Percentiles rank a stretch among this genome's conserved stretches.
phyloP scores from a whole-genome alignment of 1,140 invertebrate genomes.

The Drosophila baimaii region DNA sequence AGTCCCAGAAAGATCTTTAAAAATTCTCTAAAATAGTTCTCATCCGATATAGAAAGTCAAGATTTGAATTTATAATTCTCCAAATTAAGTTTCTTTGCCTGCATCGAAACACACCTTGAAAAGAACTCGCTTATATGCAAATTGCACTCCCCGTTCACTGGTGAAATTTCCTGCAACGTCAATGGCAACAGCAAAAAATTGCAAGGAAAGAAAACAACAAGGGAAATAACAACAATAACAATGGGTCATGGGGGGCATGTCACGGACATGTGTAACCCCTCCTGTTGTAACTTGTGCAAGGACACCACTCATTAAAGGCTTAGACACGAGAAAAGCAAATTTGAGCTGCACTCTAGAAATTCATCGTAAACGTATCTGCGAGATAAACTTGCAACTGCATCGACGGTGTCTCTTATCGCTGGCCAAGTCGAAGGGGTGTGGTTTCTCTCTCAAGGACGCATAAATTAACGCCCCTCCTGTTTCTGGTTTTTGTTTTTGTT shows the following conservation, averaged over 20 bases:
- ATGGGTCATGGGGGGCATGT: conserved; percentile 44
- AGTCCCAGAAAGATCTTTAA: not conserved
- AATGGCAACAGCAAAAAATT: conserved; percentile 23
- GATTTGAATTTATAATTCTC: not conserved
- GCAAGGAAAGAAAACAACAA: conserved; percentile 15
- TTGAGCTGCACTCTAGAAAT: conserved; percentile 35
- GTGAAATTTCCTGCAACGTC: conserved; percentile 38
- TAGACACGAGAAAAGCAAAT: conserved; percentile 37
- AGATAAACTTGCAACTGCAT: conserved; percentile 31
- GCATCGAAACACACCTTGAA: conserved; percentile 27
- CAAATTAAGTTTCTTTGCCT: not conserved
- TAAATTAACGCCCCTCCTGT: conserved; percentile 52
- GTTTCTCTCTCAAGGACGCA: conserved; percentile 28
- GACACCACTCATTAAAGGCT: conserved; percentile 47
- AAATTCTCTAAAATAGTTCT: too few species aligned
- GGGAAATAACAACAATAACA: conserved; percentile 31
- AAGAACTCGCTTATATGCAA: conserved; percentile 41
- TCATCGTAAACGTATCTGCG: conserved; percentile 21
- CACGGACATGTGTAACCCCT: conserved; percentile 42
- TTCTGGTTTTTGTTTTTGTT: conserved; percentile 56
- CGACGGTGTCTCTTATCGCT: conserved; percentile 22
- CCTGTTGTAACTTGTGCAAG: conserved; percentile 27
- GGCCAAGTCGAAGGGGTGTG: conserved; percentile 14
- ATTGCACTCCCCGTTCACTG: conserved; percentile 14
- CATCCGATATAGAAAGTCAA: too few species aligned